A percentile compares a stretch with the other conserved stretches of the same genome.
These are phyloP conservation scores for Brachyhypopomus gauderio DNA, from an alignment of 2,113 vertebrate genomes.

Conservation along the genomic window DNA sequence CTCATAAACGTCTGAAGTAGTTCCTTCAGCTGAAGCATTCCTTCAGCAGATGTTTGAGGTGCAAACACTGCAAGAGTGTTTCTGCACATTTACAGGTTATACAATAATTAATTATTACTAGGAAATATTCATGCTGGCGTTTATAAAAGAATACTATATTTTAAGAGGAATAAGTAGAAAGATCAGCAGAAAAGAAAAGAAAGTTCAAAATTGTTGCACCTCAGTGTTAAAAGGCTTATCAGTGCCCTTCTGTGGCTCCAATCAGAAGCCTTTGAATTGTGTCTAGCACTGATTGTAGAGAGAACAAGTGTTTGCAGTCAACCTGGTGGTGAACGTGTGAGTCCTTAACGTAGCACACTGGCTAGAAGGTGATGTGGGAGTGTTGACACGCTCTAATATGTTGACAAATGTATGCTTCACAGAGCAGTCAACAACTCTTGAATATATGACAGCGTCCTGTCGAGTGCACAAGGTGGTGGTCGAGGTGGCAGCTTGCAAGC, in stretches of 20 bases:
- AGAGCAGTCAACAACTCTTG: constrained; percentile 72
- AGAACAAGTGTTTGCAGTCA: not conserved
- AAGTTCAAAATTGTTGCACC: not conserved
- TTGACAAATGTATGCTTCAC: constrained; percentile 73
- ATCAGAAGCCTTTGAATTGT: no score
- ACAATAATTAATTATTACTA: not conserved
- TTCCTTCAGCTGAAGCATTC: no score
- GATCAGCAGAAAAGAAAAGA: not conserved
- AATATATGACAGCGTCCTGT: constrained; percentile 68
- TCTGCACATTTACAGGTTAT: not conserved
- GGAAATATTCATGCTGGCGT: not conserved
- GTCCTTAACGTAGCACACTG: not conserved
- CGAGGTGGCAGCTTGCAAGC: not conserved
- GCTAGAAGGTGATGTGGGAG: constrained; percentile 59
- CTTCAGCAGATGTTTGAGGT: not conserved
- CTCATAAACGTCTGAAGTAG: not conserved
- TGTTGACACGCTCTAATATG: constrained; percentile 74
- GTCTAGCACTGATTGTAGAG: no score
- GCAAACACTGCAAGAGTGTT: not conserved
- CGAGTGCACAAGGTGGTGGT: constrained; percentile 28
- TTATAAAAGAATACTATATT: not conserved
- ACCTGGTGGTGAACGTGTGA: not conserved
- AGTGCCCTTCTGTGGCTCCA: no score
- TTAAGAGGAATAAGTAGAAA: not conserved
- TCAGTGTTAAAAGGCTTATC: not conserved